Evolutionary conservation across 1,140 invertebrate genomes (phyloP).

Genomic region (Nymphalis io): DNA sequence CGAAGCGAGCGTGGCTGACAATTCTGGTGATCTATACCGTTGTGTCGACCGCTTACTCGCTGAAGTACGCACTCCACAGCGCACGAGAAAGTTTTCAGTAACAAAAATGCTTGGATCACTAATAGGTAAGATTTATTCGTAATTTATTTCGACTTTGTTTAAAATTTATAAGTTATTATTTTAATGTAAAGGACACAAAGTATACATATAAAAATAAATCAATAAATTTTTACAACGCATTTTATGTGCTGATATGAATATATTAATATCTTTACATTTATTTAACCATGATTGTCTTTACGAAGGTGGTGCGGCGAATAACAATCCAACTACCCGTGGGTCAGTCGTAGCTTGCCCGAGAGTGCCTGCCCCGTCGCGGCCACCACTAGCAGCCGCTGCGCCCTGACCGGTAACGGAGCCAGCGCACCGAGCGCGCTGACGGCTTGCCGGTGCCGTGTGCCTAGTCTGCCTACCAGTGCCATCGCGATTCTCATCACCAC

Average conservation of each 20-base stretch:
- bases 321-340: constrained; percentile 64
- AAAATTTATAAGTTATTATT: too few relatives aligned
- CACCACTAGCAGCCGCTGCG: constrained; percentile 79
- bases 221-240: too few relatives aligned
- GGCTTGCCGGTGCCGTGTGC: constrained; percentile 60
- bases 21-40: constrained; percentile 85
- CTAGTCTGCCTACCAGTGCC: constrained; percentile 72
- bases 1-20: constrained; percentile 89
- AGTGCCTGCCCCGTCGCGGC: constrained; percentile 75
- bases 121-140: constrained; percentile 77
- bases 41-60: constrained; percentile 85
- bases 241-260: too few relatives aligned
- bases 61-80: constrained; percentile 82
- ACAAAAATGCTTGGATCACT: constrained; percentile 90
- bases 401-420: constrained; percentile 77
- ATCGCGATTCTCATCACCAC: constrained; percentile 49
- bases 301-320: constrained; percentile 60
- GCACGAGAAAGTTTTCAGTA: constrained; percentile 87
- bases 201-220: too few relatives aligned
- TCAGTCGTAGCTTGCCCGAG: constrained; percentile 80
- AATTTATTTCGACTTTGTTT: not conserved
- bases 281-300: constrained; percentile 5
- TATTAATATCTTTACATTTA: too few relatives aligned
- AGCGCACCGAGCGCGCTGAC: constrained; percentile 68
- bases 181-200: too few relatives aligned